These are phyloP conservation scores for Cerceris rybyensis DNA, from an alignment of 2,888 invertebrate species.

Conservation along the genomic window DNA sequence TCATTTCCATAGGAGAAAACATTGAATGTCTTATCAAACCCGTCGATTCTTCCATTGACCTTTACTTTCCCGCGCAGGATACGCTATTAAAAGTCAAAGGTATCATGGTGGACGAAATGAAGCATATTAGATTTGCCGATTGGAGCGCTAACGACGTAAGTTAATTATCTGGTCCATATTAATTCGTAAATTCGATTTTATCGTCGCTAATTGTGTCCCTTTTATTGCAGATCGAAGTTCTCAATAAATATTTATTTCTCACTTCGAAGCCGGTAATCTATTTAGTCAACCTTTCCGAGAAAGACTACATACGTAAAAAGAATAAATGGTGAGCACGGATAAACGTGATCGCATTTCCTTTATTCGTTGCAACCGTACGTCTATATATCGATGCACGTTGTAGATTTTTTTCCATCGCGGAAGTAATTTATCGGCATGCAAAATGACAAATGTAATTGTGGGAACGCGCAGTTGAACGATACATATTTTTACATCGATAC, in stretches of 20 bases:
- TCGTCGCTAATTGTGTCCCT: neutral
- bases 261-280: constrained; percentile 99
- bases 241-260: constrained; percentile 97
- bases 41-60: neutral
- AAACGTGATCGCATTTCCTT: neutral
- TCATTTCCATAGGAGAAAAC: neutral
- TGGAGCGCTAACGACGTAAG: constrained; percentile 97
- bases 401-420: constrained; percentile 3
- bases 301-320: constrained; percentile 99
- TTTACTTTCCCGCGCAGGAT: constrained; percentile 86
- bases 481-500: neutral
- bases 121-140: constrained; percentile 95
- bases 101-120: constrained; percentile 93
- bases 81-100: constrained; percentile 92
- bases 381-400: neutral
- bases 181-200: neutral
- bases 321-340: constrained; percentile 92
- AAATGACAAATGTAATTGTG: constrained; percentile 46
- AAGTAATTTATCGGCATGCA: neutral
- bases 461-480: constrained; percentile 47
- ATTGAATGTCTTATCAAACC: neutral
- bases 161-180: constrained; percentile 50
- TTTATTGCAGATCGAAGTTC: constrained; percentile 92
- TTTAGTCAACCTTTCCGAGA: constrained; percentile 97
- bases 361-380: neutral